Percentiles rank a stretch among this genome's conserved stretches.
Conservation (phyloP, 2,113 vertebrate species). For the Gallinago jamesoni region DNA sequence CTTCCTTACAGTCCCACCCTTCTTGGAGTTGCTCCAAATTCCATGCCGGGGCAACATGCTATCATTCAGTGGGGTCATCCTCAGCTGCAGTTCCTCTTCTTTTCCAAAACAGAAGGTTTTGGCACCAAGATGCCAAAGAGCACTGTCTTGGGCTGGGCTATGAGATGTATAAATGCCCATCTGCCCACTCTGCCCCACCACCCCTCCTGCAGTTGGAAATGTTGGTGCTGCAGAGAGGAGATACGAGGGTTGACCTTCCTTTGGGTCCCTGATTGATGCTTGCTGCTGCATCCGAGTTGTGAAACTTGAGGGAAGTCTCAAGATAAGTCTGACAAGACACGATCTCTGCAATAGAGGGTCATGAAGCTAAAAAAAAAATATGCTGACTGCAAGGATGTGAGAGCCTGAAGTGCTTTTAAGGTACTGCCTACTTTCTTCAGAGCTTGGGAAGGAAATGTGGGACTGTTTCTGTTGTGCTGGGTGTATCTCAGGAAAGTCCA, state of each 20-base stretch:
- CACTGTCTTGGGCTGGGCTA: not conserved
- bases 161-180: not conserved
- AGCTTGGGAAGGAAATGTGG: not conserved
- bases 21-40: constrained; percentile 18
- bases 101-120: not conserved
- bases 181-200: not conserved
- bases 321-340: not conserved
- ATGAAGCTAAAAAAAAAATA: not conserved
- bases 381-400: not conserved
- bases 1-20: constrained; percentile 43
- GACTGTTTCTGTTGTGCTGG: not conserved
- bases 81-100: not conserved
- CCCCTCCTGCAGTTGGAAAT: not conserved
- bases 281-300: not conserved
- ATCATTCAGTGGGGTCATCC: not conserved
- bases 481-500: not conserved
- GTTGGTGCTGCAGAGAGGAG: not conserved
- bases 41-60: fast-evolving
- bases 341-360: not conserved
- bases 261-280: not conserved
- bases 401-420: not conserved
- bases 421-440: not conserved
- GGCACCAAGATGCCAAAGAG: not conserved
- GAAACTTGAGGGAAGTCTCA: not conserved
- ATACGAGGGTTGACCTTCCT: fast-evolving